Evolutionary conservation across 2,113 vertebrate genomes (phyloP).

Genomic region (Hydrolagus affinis): DNA sequence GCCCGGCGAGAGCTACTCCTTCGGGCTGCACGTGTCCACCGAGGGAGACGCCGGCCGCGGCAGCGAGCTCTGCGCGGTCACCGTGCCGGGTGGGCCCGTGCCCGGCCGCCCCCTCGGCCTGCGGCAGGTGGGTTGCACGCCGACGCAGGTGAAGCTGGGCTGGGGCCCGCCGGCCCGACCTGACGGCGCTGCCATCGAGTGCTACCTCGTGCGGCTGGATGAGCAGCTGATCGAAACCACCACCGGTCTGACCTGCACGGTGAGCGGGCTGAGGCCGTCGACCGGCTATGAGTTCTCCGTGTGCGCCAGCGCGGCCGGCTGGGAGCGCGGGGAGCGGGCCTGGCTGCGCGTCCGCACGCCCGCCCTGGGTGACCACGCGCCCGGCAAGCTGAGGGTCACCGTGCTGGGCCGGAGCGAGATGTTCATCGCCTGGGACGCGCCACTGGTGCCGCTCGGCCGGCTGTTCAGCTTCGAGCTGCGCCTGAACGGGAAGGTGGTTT

Average conservation of each 20-base stretch:
- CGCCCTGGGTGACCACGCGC: slow-evolving; percentile 42
- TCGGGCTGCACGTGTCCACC: slow-evolving; percentile 40
- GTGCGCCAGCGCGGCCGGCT: slow-evolving; percentile 35
- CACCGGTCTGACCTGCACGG: slow-evolving; percentile 37
- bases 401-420: slow-evolving; percentile 46
- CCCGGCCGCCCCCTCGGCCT: slow-evolving; percentile 38
- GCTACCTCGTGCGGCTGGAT: slow-evolving; percentile 39
- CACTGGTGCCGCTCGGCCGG: slow-evolving; percentile 39
- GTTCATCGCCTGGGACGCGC: slow-evolving; percentile 44
- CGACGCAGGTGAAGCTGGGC: slow-evolving; percentile 41
- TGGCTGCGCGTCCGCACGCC: slow-evolving; percentile 35
- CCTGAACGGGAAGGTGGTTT: slow-evolving; percentile 43
- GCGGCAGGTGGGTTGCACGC: slow-evolving; percentile 40
- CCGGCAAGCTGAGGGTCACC: slow-evolving; percentile 37
- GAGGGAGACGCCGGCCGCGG: slow-evolving; percentile 41
- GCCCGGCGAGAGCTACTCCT: slow-evolving; percentile 20
- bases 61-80: slow-evolving; percentile 38
- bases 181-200: slow-evolving; percentile 31
- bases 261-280: slow-evolving; percentile 39
- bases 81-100: slow-evolving; percentile 31
- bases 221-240: slow-evolving; percentile 39
- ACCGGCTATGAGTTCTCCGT: slow-evolving; percentile 39
- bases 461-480: slow-evolving; percentile 48
- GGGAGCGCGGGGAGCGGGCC: slow-evolving; percentile 30
- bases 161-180: slow-evolving; percentile 40